Base-by-base conservation (phyloP, 2,797 vertebrate genomes). In the Sphenodon punctatus region DNA sequence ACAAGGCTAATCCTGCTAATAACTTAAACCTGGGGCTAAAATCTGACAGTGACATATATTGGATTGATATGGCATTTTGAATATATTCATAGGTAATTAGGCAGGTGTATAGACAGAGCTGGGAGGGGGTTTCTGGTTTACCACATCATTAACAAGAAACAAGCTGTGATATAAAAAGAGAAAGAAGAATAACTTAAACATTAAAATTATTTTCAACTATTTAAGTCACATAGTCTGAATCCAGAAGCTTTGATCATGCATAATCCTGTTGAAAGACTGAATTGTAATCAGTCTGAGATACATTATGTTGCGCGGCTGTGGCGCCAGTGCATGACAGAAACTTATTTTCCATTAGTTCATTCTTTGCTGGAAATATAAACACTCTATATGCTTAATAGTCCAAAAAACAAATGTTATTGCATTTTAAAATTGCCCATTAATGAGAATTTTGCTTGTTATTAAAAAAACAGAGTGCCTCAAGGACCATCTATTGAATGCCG, bases 361-460 rank as follows among this genome's bases (percentile, higher is more conserved):
- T 88, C 84, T 89, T 89, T 88, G 79, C 83, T 91, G 66, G 85
- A 94, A 95, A 89, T 90, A 79, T 58, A 91, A 93, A 88, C 75
- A 85, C 83, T 86, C 78, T 86, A 67, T 90, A 90, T 91, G 91
- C 74, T 92, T 89, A 93, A 91, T 88, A 94, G 77, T 27, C 74
- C 48, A 80, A 56, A 87, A 93, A 91, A 93, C 84, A 43, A 89
- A 90, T 86, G 71, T 83, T 85, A 86, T 39, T 82, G 81, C 78
- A 85, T 88, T 93, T 90, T 88, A 58, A 89, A 85, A 92, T 91
- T 85, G 75, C 53, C 71, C 75, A 76, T 79, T 92, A 93, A 89
- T 89, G 85, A 93, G 78, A 76, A 80, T 89, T 89, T 86, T 92
- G 53, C 69, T 89, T 86, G 68, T 48, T 77, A 42, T 64, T 89